Percentiles rank a stretch among this genome's conserved stretches.
These are phyloP conservation scores for Gambusia yucatana DNA, from an alignment of 2,797 vertebrate genomes.

Conservation along the genomic window DNA sequence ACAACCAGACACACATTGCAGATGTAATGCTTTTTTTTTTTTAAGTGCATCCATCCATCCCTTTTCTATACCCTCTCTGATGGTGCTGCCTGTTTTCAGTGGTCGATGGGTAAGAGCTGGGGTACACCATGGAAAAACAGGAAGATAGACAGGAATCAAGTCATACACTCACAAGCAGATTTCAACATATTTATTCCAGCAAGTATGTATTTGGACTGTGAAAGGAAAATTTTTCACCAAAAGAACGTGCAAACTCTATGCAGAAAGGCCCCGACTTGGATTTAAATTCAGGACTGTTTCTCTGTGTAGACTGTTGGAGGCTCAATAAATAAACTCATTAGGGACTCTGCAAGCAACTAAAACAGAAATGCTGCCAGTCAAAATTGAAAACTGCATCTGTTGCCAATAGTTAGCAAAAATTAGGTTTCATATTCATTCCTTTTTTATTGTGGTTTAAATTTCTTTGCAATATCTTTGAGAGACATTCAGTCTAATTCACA, in stretches of 20 bases:
- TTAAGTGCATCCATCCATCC: not conserved
- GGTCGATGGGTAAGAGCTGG: not conserved
- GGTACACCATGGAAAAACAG: not conserved
- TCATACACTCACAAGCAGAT: not conserved
- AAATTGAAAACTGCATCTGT: not conserved
- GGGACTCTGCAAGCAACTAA: not conserved
- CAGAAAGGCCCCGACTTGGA: not conserved
- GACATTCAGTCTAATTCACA: not conserved
- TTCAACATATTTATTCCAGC: not conserved
- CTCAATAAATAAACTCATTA: not conserved
- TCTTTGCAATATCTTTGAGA: not conserved
- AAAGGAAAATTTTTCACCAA: not conserved
- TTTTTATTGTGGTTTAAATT: not conserved
- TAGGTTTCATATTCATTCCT: not conserved
- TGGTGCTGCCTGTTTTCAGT: not conserved
- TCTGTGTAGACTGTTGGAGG: not conserved
- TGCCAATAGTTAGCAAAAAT: not conserved
- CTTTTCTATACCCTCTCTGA: not conserved
- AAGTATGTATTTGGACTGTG: not conserved
- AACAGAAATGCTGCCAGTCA: not conserved
- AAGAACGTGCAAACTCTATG: not conserved
- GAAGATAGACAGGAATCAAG: not conserved
- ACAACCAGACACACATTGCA: not conserved
- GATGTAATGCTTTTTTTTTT: not conserved
- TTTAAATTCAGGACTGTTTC: not conserved